Conservation (phyloP, 1,140 invertebrate species). For the Halictus rubicundus region DNA sequence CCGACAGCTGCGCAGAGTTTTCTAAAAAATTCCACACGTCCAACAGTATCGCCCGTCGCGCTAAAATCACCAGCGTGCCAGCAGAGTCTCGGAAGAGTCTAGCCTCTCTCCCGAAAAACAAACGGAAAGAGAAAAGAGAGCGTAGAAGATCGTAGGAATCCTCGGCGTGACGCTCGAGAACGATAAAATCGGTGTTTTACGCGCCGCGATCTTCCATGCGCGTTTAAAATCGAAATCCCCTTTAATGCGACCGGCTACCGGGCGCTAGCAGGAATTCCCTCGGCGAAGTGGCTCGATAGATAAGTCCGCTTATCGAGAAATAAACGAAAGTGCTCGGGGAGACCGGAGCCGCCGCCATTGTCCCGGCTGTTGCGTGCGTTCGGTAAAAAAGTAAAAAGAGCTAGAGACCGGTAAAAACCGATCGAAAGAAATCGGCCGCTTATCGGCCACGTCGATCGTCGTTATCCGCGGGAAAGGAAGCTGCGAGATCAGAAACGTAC, state of each 20-base stretch:
- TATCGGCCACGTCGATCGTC: slow-evolving; percentile 53
- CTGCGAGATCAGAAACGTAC: slow-evolving; percentile 31
- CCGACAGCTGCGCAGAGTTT: too few species aligned
- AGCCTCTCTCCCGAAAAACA: too few species aligned
- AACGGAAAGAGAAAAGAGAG: too few species aligned
- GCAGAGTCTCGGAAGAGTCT: too few species aligned
- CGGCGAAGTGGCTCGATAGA: slow-evolving; percentile 8
- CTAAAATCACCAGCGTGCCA: too few species aligned
- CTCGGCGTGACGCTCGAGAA: not conserved
- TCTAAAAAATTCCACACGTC: too few species aligned
- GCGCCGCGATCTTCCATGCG: slow-evolving; percentile 1
- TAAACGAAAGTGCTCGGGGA: slow-evolving; percentile 9
- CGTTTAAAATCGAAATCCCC: slow-evolving; percentile 10
- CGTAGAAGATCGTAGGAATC: not conserved
- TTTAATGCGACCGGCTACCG: slow-evolving; percentile 14
- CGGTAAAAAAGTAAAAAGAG: not conserved
- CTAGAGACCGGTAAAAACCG: too few species aligned
- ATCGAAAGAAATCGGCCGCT: slow-evolving; percentile 15
- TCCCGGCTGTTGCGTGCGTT: not conserved
- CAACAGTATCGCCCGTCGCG: too few species aligned
- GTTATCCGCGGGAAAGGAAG: slow-evolving; percentile 49
- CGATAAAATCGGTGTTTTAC: slow-evolving; percentile 28
- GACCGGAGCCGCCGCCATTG: slow-evolving; percentile 5
- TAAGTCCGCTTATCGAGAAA: slow-evolving; percentile 17
- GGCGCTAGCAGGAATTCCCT: slow-evolving; percentile 1